Evolutionary conservation across 2,888 invertebrate genomes (phyloP).

Genomic region (Hirtodrosophila alboralis): DNA sequence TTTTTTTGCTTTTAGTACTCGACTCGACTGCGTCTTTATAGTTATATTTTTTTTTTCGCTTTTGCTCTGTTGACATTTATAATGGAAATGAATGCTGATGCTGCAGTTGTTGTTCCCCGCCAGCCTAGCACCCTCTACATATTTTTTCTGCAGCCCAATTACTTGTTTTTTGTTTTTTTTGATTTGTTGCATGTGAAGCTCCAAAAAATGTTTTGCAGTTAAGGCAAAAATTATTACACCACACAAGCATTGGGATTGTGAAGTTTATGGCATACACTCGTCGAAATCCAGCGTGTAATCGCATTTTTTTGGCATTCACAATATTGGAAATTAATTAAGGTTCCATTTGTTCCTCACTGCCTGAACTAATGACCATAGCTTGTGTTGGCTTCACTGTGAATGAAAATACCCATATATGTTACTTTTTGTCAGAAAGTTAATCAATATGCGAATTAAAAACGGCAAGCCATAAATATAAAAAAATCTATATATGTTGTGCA

Average conservation of each 20-base stretch:
- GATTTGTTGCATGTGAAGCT: slow-evolving; percentile 12
- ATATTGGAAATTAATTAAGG: slow-evolving; percentile 63
- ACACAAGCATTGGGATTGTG: slow-evolving; percentile 26
- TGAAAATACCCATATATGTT: background rate
- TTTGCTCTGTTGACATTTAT: slow-evolving; percentile 66
- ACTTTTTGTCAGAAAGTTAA: slow-evolving; percentile 1
- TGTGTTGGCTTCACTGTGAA: slow-evolving; percentile 4
- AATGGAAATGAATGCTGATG: slow-evolving; percentile 74
- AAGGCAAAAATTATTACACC: slow-evolving; percentile 56
- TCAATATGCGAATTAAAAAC: background rate
- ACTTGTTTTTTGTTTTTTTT: too few relatives aligned
- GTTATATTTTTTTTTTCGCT: slow-evolving; percentile 4
- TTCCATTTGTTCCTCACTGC: slow-evolving; percentile 16
- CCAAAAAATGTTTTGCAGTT: slow-evolving; percentile 56
- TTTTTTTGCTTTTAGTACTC: slow-evolving; percentile 1
- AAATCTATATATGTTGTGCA: background rate
- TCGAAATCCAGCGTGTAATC: slow-evolving; percentile 27
- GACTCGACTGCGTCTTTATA: slow-evolving; percentile 26
- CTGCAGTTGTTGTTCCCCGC: slow-evolving; percentile 35
- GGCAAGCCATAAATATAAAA: background rate
- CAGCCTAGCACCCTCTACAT: slow-evolving; percentile 2
- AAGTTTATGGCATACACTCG: slow-evolving; percentile 35
- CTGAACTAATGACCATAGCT: slow-evolving; percentile 2
- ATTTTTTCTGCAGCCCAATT: slow-evolving; percentile 45
- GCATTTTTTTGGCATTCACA: slow-evolving; percentile 24